Base-by-base conservation (phyloP, 2,113 vertebrate species). In the Willisornis vidua region DNA sequence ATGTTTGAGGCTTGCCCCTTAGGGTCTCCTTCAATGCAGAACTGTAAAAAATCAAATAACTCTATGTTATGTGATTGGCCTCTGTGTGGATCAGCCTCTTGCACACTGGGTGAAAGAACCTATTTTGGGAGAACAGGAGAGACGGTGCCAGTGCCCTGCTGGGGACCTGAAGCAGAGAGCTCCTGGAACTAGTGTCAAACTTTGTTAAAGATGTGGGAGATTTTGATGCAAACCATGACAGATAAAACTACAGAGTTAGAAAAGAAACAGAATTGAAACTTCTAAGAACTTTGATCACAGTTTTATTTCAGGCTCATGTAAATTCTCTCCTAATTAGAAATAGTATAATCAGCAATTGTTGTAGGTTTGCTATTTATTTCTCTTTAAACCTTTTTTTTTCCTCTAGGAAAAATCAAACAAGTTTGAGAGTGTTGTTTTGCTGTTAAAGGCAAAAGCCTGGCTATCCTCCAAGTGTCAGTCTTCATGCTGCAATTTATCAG, bases 401-500 rank as follows among this genome's bases (percentile, higher is more conserved):
- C 39, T 22, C 20, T 48, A 12, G 12, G 26, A 14, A 37, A 82
- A 92, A 76, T 79, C 45, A 80, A 80, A 65, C 8, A 43, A 49
- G 14, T 83, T 66, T 58, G 49, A 62, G 9, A 46, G 39, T 41
- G 74, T 84, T 85, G 67, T 87, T 90, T 84, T 83, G 24, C 43
- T 52, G 28, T 83, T 84, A 66, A 90, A 95, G 28, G 37, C 46
- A 45, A 82, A 82, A 89, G 31, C 48, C 83, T 87, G 75, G 46
- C 31, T 71, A 62, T 81, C 35, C 62, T 87, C 80, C 88, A 85
- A 94, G 31, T 68, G 82, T 86, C 77, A 89, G 68, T 96, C 96
- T 89, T 93, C 39, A 18, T 62, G 68, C 35, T 95, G 8, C 43
- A 87, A 72, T 87, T 96, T 94, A 94, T 97, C 84, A 91, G 39